Evolutionary conservation across 1,140 invertebrate species (phyloP).

Genomic region (Hestina assimilis): DNA sequence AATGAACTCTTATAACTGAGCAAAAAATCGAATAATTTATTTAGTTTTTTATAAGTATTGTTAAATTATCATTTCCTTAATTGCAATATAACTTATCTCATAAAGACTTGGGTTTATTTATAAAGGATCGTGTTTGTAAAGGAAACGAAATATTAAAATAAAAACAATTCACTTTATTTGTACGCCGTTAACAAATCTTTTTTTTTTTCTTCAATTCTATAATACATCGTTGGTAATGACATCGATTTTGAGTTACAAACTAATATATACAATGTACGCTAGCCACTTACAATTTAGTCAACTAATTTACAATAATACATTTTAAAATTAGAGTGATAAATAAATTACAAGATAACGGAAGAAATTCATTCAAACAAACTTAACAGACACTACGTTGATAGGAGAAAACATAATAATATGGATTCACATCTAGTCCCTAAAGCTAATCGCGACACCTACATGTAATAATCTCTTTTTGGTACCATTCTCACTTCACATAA

Average conservation of each 20-base stretch:
- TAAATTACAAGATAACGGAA: constrained; percentile 54
- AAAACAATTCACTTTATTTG: constrained; percentile 76
- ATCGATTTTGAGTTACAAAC: constrained; percentile 62
- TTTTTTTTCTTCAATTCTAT: constrained; percentile 56
- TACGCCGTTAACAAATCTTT: constrained; percentile 72
- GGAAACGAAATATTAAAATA: constrained; percentile 70
- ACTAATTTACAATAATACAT: constrained; percentile 58
- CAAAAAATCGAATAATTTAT: no score
- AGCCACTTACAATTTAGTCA: constrained; percentile 57
- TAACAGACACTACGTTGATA: constrained; percentile 50
- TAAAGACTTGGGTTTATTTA: neutral
- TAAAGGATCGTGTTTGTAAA: constrained; percentile 20
- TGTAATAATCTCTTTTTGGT: constrained; percentile 75
- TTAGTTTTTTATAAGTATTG: no score
- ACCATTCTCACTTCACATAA: constrained; percentile 72
- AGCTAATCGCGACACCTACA: constrained; percentile 57
- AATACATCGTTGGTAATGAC: constrained; percentile 76
- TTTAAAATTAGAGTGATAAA: constrained; percentile 59
- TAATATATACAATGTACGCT: constrained; percentile 69
- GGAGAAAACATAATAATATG: constrained; percentile 37
- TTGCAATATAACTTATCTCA: no score
- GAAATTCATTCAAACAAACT: constrained; percentile 53
- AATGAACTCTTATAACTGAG: no score
- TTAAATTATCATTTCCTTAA: no score
- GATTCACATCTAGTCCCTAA: constrained; percentile 39